Evolutionary conservation across 2,797 vertebrate species (phyloP).

Genomic region (Xenopus petersii): DNA sequence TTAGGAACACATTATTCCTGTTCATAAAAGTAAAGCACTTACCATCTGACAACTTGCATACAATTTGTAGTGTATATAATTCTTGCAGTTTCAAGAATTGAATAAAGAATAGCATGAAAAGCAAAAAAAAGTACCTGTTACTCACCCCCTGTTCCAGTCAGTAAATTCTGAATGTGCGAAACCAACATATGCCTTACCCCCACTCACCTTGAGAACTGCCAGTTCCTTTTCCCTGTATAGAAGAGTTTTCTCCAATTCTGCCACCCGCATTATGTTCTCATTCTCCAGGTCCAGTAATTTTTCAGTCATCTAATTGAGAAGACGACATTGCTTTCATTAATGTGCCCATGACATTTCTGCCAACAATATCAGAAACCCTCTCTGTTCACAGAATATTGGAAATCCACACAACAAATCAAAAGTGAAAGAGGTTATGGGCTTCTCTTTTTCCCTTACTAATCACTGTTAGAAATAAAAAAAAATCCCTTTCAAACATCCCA

Average conservation of each 20-base stretch:
- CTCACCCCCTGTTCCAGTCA: too few relatives aligned
- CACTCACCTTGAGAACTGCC: conserved; percentile 77
- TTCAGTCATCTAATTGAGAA: conserved; percentile 79
- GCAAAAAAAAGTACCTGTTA: too few relatives aligned
- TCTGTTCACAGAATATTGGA: background rate
- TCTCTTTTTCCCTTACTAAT: background rate
- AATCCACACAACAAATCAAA: conserved; percentile 5
- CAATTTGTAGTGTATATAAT: too few relatives aligned
- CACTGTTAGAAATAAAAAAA: background rate
- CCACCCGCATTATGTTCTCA: conserved; percentile 95
- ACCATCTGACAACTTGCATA: too few relatives aligned
- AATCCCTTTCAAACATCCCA: conserved; percentile 19
- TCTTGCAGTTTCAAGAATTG: too few relatives aligned
- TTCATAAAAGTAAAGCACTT: too few relatives aligned
- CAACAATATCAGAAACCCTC: background rate
- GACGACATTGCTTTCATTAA: conserved; percentile 8
- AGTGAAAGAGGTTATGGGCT: background rate
- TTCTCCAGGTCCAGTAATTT: conserved; percentile 95
- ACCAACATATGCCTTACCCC: too few relatives aligned
- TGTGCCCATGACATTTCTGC: background rate
- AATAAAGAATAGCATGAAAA: too few relatives aligned
- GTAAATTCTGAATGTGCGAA: too few relatives aligned
- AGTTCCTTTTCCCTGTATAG: conserved; percentile 93
- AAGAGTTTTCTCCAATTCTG: conserved; percentile 89
- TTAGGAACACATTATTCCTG: too few relatives aligned